These are phyloP conservation scores for Athetis lepigone DNA, from an alignment of 2,888 invertebrate species.

Conservation along the genomic window DNA sequence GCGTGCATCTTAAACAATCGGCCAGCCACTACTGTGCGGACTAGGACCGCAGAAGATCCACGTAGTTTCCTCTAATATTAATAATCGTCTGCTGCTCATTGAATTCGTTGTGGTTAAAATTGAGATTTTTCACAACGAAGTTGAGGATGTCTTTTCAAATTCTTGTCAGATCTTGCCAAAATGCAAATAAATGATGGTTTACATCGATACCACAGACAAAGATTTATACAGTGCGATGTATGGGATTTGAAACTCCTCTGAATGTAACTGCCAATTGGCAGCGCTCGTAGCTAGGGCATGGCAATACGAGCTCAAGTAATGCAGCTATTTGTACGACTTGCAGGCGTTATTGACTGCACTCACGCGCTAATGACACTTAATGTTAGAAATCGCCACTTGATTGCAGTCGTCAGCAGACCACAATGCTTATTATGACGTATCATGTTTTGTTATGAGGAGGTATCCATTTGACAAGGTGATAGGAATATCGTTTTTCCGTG, in stretches of 20 bases:
- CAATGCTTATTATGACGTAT: conserved; percentile 11
- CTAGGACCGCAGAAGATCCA: conserved; percentile 29
- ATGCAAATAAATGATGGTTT: too few species aligned
- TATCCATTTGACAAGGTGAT: background rate
- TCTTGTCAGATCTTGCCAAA: too few species aligned
- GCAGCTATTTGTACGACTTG: conserved; percentile 53
- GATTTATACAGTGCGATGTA: too few species aligned
- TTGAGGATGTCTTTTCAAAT: too few species aligned
- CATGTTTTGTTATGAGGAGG: conserved; percentile 2
- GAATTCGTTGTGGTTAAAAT: background rate
- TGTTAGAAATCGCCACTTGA: conserved; percentile 38
- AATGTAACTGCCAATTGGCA: background rate
- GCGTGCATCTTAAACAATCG: conserved; percentile 44
- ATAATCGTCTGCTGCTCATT: background rate
- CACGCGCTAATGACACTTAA: conserved; percentile 27
- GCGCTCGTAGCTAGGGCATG: conserved; percentile 3
- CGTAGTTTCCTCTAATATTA: background rate
- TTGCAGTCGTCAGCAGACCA: conserved; percentile 17
- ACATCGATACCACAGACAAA: too few species aligned
- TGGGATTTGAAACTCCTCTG: background rate
- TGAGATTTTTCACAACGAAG: background rate
- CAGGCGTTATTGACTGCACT: conserved; percentile 24
- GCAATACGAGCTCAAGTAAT: conserved; percentile 44
- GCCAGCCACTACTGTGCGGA: conserved; percentile 24
- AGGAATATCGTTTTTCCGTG: background rate